Conservation (phyloP, 2,113 vertebrate genomes). For the Brachypodius melanocephalos region DNA sequence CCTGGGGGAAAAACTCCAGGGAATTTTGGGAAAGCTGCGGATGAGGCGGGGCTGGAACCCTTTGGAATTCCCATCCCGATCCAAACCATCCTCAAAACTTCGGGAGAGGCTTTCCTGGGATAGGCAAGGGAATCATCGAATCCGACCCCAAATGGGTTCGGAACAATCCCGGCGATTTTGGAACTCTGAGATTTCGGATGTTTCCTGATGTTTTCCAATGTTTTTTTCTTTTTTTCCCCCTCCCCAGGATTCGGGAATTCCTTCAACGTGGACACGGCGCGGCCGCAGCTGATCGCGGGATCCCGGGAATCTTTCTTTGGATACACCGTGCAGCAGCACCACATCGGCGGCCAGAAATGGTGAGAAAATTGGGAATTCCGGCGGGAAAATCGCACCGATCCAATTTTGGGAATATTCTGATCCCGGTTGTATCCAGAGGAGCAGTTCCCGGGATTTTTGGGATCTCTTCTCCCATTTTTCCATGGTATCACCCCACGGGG, state of each 20-base stretch:
- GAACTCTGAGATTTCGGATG: background rate
- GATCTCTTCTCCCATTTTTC: background rate
- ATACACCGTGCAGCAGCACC: constrained; percentile 95
- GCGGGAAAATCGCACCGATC: no score
- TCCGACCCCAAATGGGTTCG: background rate
- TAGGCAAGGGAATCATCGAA: background rate
- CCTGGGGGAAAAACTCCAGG: background rate
- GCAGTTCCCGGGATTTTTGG: background rate
- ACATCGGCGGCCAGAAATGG: constrained; percentile 90
- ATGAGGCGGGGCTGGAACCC: background rate
- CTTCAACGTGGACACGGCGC: constrained; percentile 91
- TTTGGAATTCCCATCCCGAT: background rate
- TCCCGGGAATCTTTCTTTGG: constrained; percentile 90
- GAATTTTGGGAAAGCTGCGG: background rate
- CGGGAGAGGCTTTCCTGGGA: background rate
- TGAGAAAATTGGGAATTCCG: constrained; percentile 43
- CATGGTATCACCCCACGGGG: no score
- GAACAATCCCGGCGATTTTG: background rate
- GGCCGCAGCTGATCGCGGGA: constrained; percentile 83
- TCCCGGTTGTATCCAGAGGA: rapidly evolving
- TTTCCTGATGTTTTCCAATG: background rate
- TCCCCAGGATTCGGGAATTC: constrained; percentile 77
- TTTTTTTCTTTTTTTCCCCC: no score
- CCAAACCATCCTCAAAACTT: rapidly evolving
- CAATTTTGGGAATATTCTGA: rapidly evolving